Percentiles rank a stretch among this genome's conserved stretches.
Conservation (phyloP, 1,140 invertebrate species). For the Neocloeon triangulifer region DNA sequence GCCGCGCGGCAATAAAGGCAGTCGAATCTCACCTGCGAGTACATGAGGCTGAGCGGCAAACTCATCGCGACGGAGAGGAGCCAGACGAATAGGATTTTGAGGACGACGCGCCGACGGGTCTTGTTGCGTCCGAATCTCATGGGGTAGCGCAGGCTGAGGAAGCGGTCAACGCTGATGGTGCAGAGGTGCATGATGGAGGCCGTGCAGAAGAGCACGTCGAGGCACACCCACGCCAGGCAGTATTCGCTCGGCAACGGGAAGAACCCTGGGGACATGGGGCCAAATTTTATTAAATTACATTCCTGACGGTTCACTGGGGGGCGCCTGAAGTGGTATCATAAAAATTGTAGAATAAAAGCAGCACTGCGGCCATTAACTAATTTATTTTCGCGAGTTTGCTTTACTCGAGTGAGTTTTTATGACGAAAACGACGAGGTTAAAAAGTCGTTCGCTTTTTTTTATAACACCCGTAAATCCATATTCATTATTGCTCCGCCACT, state of each 20-base stretch:
- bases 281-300: too few species aligned
- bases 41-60: constrained; percentile 65
- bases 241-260: constrained; percentile 60
- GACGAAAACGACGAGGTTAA: too few species aligned
- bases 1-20: too few species aligned
- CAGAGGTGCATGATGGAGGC: constrained; percentile 91
- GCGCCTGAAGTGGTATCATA: too few species aligned
- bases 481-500: too few species aligned
- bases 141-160: constrained; percentile 60
- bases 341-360: too few species aligned
- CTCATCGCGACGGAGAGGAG: constrained; percentile 71
- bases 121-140: constrained; percentile 81
- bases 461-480: too few species aligned
- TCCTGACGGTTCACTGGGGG: too few species aligned
- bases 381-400: too few species aligned
- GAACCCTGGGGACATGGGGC: constrained; percentile 32
- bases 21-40: constrained; percentile 52
- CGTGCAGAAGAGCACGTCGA: constrained; percentile 87
- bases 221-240: constrained; percentile 67
- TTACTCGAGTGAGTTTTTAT: too few species aligned
- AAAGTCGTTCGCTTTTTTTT: too few species aligned
- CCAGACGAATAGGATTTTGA: constrained; percentile 84
- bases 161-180: constrained; percentile 84
- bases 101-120: constrained; percentile 55
- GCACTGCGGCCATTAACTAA: too few species aligned